These are phyloP conservation scores for Therioaphis trifolii DNA, from an alignment of 2,888 invertebrate species.

Conservation along the genomic window DNA sequence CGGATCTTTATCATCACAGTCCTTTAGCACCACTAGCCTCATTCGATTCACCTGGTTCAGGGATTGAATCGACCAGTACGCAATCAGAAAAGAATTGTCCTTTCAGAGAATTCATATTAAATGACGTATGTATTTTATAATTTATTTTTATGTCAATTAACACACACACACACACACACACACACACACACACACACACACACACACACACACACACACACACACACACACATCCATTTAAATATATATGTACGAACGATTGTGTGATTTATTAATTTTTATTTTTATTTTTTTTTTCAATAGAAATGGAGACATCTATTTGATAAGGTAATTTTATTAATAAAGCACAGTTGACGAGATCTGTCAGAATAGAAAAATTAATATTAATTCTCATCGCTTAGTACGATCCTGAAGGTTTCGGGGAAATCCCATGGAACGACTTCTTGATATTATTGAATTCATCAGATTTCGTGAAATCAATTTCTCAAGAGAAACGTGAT, in stretches of 20 bases:
- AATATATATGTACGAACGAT: too few species aligned
- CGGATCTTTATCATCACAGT: conserved; percentile 45
- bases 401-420: conserved; percentile 94
- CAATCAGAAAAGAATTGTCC: conserved; percentile 85
- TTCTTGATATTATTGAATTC: conserved; percentile 82
- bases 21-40: conserved; percentile 62
- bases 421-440: conserved; percentile 89
- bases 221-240: too few species aligned
- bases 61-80: conserved; percentile 63
- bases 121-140: conserved; percentile 77
- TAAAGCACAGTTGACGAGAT: not conserved
- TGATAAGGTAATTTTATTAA: conserved; percentile 76
- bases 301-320: conserved; percentile 92
- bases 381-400: conserved; percentile 68
- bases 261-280: not conserved
- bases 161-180: too few species aligned
- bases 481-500: conserved; percentile 81
- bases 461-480: conserved; percentile 81
- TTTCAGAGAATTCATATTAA: conserved; percentile 79
- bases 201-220: too few species aligned
- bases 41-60: conserved; percentile 64
- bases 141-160: too few species aligned
- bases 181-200: too few species aligned
- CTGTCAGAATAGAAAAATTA: not conserved
- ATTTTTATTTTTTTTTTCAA: conserved; percentile 69